Evolutionary conservation across 2,888 invertebrate genomes (phyloP), one percentile per base, ranked within the genome.

Genomic region (Drosophila formosana): DNA sequence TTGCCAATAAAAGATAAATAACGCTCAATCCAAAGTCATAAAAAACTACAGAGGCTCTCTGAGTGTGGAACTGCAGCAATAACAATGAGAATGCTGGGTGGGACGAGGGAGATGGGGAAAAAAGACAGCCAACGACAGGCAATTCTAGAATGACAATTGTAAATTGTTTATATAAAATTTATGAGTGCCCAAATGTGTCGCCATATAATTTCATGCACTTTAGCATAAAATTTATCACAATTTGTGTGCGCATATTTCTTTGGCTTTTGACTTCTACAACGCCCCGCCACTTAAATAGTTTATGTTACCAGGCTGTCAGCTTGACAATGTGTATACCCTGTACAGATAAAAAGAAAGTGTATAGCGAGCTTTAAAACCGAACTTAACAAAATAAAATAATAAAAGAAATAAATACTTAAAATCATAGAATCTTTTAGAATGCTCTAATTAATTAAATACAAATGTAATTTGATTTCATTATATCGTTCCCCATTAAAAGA

Each of bases 191-290:
- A 89, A 90, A 85, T 85, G 85, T 85, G 88, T 88, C 88, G 88
- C 86, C 89, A 88, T 88, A 88, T 85, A 85, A 85, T 85, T 85
- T 85, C 86, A 90, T 90, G 90, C 89, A 90, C 89, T 90, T 90
- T 90, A 90, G 82, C 82, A 87, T 89, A 86, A 89, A 83, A 90
- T 90, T 90, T 90, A 90, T 90, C 90, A 90, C 90, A 90, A 90
- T 90, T 90, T 90, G 88, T 87, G 89, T 77, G 80, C 73, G 73
- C 85, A 87, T 87, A 80, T 84, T 80, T 86, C 84, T 86, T 64
- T 67, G 67, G 64, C 50, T 66, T 56, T 68, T 64, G 73, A 76
- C 73, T 52, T 26, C 50, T 41, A 51, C 41, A 56, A 60, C 69
- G 46, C 67, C 66, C 66, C 50, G n/a, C 62, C 69, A 78, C 65